phyloP scores from a whole-genome alignment of 2,888 invertebrate species.

The Ptycholaimellus sp. region DNA sequence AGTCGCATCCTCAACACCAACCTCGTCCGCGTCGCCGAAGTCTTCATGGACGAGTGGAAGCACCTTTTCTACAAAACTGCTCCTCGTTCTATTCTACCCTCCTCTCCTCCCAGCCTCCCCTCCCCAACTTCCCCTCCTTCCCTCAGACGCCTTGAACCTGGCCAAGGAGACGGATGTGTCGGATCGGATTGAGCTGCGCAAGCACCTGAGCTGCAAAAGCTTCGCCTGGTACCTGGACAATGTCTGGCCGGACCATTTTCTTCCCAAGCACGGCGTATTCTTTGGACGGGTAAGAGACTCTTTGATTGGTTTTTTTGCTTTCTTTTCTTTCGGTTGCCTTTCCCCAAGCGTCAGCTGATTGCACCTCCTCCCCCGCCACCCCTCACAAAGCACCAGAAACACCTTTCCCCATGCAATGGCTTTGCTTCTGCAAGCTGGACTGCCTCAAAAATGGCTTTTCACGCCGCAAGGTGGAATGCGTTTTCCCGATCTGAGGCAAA shows the following conservation, averaged over 20 bases:
- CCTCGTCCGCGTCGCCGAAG: slow-evolving; percentile 30
- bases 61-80: slow-evolving; percentile 25
- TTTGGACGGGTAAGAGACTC: slow-evolving; percentile 50
- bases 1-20: slow-evolving; percentile 30
- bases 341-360: too few relatives aligned
- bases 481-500: too few relatives aligned
- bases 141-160: slow-evolving; percentile 16
- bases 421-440: too few relatives aligned
- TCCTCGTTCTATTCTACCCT: slow-evolving; percentile 13
- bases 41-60: slow-evolving; percentile 36
- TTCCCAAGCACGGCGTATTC: slow-evolving; percentile 59
- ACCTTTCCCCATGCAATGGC: too few relatives aligned
- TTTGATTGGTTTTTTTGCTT: slow-evolving; percentile 1
- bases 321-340: too few relatives aligned
- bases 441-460: too few relatives aligned
- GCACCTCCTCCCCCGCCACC: too few relatives aligned
- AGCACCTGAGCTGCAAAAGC: slow-evolving; percentile 51
- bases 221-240: slow-evolving; percentile 81
- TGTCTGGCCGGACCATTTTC: slow-evolving; percentile 85
- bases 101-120: not conserved
- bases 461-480: too few relatives aligned
- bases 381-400: too few relatives aligned
- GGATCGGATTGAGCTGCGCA: slow-evolving; percentile 41
- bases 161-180: slow-evolving; percentile 16
- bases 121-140: too few relatives aligned